Evolutionary conservation across 1,140 invertebrate genomes (phyloP).

Genomic region (Tribolium castaneum): DNA sequence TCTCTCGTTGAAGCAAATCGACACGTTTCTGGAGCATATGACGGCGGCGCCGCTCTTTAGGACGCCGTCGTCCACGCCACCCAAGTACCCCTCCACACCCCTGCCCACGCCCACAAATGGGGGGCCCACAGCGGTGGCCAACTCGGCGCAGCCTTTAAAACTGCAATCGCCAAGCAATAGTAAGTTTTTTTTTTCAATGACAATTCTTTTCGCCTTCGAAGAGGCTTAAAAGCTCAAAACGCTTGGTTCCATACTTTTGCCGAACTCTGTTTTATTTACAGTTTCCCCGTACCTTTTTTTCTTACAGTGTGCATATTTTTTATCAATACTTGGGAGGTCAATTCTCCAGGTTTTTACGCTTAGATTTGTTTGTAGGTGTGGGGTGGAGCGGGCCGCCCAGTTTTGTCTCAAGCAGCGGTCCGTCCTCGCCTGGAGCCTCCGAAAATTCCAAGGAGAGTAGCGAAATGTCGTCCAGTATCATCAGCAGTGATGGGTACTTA

Average conservation of each 20-base stretch:
- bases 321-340: no score
- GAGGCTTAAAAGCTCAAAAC: no score
- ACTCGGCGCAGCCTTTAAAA: slow-evolving; percentile 54
- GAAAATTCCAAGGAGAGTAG: slow-evolving; percentile 69
- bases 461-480: slow-evolving; percentile 74
- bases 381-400: slow-evolving; percentile 74
- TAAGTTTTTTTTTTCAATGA: slow-evolving; percentile 61
- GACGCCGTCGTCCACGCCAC: slow-evolving; percentile 78
- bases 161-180: slow-evolving; percentile 65
- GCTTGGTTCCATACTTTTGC: no score
- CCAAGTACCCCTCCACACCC: slow-evolving; percentile 71
- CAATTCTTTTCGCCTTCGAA: no score
- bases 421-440: slow-evolving; percentile 74
- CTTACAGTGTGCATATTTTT: no score
- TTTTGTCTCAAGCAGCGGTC: slow-evolving; percentile 73
- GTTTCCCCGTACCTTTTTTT: no score
- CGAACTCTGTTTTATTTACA: no score
- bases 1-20: slow-evolving; percentile 89
- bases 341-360: no score
- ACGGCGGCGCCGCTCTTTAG: slow-evolving; percentile 76
- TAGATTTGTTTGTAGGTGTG: slow-evolving; percentile 56
- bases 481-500: slow-evolving; percentile 72
- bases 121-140: slow-evolving; percentile 27
- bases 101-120: slow-evolving; percentile 63
- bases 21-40: slow-evolving; percentile 87